Percentiles rank a stretch among this genome's conserved stretches.
Conservation (phyloP, 2,888 invertebrate genomes). For the Labia minor region DNA sequence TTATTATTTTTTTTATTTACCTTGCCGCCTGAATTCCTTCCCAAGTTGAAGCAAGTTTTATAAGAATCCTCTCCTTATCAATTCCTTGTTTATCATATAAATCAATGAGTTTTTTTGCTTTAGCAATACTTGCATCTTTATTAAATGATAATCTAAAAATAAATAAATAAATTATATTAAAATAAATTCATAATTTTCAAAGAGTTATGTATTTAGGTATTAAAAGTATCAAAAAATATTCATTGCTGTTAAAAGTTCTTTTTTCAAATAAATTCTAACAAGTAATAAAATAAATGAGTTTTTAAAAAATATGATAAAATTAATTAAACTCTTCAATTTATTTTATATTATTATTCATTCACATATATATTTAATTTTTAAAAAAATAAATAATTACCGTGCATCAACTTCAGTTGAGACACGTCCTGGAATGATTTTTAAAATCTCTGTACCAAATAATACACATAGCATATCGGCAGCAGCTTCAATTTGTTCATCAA, state of each 20-base stretch:
- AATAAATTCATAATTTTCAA: no score
- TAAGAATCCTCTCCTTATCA: constrained; percentile 82
- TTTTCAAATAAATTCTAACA: no score
- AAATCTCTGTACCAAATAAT: constrained; percentile 90
- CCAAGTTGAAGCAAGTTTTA: constrained; percentile 98
- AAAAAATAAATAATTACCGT: constrained; percentile 42
- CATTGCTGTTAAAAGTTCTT: no score
- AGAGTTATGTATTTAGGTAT: no score
- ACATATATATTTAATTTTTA: no score
- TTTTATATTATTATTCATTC: no score
- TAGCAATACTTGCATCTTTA: constrained; percentile 78
- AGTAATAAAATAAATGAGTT: no score
- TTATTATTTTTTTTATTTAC: no score
- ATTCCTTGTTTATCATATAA: constrained; percentile 86
- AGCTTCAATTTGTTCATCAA: constrained; percentile 63
- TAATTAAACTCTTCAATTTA: no score
- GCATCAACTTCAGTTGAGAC: constrained; percentile 97
- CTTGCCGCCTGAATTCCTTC: constrained; percentile 97
- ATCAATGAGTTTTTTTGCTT: constrained; percentile 77
- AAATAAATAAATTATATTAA: constrained; percentile 27
- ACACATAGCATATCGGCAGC: constrained; percentile 92
- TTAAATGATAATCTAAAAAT: constrained; percentile 79
- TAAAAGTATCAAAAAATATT: no score
- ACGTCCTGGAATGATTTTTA: constrained; percentile 93
- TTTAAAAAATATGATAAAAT: no score